These are phyloP conservation scores for Anseranas semipalmata DNA, from an alignment of 2,113 vertebrate genomes.

Conservation along the genomic window DNA sequence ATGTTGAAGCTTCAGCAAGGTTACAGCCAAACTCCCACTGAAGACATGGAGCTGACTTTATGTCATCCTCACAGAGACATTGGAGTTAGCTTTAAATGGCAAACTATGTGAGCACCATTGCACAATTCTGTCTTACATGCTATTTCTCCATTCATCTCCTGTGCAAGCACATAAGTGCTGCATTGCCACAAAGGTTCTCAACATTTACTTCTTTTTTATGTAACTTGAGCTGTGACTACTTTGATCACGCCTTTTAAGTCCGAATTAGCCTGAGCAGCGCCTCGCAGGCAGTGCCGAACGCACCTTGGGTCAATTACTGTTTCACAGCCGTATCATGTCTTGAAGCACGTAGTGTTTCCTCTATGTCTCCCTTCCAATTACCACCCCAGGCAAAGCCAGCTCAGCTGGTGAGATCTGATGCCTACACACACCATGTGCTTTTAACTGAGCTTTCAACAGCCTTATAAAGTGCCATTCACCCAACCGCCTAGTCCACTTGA, in stretches of 20 bases:
- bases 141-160: not conserved
- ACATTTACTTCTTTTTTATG: not conserved
- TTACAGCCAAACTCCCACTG: not conserved
- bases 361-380: not conserved
- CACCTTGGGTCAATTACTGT: not conserved
- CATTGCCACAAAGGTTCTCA: not conserved
- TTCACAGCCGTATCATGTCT: not conserved
- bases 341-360: not conserved
- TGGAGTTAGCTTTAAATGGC: not conserved
- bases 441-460: not conserved
- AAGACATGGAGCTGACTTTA: not conserved
- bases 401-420: not conserved
- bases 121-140: not conserved
- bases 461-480: not conserved
- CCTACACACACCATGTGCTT: not conserved
- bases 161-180: not conserved
- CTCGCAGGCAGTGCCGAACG: not conserved
- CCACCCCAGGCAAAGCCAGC: not conserved
- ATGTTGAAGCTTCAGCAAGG: not conserved
- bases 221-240: not conserved
- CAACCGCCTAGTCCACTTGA: not conserved
- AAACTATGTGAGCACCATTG: not conserved
- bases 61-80: not conserved
- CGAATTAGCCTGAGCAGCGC: rapidly evolving
- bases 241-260: not conserved